Evolutionary conservation across 2,888 invertebrate species (phyloP).

Genomic region (Hydrotaea diabolus): DNA sequence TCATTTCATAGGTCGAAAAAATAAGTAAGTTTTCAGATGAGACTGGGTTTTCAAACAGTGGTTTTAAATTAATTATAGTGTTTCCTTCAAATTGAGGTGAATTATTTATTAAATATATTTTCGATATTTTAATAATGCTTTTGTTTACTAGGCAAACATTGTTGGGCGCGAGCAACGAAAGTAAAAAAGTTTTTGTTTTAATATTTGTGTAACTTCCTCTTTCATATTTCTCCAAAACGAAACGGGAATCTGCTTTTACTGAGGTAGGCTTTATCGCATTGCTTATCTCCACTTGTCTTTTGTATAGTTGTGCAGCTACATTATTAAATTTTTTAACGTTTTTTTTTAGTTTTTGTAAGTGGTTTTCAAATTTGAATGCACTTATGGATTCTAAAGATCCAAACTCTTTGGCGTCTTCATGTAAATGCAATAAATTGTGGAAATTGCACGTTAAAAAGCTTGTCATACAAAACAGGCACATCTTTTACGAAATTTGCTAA

Average conservation of each 20-base stretch:
- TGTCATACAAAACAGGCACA: slow-evolving; percentile 43
- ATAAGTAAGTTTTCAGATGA: slow-evolving; percentile 47
- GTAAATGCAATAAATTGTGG: slow-evolving; percentile 43
- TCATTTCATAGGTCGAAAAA: slow-evolving; percentile 10
- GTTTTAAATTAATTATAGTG: slow-evolving; percentile 27
- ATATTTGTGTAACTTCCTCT: slow-evolving; percentile 40
- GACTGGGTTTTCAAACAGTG: slow-evolving; percentile 49
- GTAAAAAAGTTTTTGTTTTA: slow-evolving; percentile 31
- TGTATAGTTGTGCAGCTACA: slow-evolving; percentile 52
- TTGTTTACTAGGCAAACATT: slow-evolving; percentile 38
- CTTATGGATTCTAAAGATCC: slow-evolving; percentile 31
- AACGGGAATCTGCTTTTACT: slow-evolving; percentile 42
- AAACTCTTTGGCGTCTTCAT: slow-evolving; percentile 36
- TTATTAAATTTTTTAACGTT: slow-evolving; percentile 44
- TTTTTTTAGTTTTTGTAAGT: slow-evolving; percentile 51
- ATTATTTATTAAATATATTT: slow-evolving; percentile 39
- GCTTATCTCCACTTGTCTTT: slow-evolving; percentile 42
- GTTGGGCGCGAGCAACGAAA: slow-evolving; percentile 39
- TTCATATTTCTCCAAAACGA: slow-evolving; percentile 30
- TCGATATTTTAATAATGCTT: slow-evolving; percentile 30
- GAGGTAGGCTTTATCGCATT: slow-evolving; percentile 21
- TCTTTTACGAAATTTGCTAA: slow-evolving; percentile 52
- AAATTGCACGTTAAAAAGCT: slow-evolving; percentile 48
- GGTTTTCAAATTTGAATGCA: slow-evolving; percentile 47
- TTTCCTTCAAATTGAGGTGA: slow-evolving; percentile 24